These are phyloP conservation scores for Caloenas nicobarica DNA, from an alignment of 2,113 vertebrate genomes.

Conservation along the genomic window DNA sequence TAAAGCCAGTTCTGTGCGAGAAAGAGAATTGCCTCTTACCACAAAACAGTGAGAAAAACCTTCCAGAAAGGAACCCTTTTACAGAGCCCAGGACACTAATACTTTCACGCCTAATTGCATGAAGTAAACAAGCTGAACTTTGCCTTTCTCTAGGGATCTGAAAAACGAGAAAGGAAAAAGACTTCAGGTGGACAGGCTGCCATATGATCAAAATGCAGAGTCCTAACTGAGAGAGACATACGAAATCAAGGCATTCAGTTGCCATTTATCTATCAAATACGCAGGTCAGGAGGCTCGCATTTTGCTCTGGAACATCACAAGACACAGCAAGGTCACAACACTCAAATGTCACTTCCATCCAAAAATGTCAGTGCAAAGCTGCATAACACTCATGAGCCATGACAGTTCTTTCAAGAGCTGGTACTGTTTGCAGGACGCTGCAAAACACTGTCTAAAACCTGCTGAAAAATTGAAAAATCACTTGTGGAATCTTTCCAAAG, in stretches of 20 bases:
- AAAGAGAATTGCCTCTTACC: background rate
- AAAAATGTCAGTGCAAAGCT: constrained; percentile 22
- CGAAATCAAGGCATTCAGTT: constrained; percentile 23
- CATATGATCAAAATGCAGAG: background rate
- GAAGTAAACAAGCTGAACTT: background rate
- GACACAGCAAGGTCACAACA: constrained; percentile 33
- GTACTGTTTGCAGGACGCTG: background rate
- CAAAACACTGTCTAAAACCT: background rate
- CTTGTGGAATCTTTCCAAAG: background rate
- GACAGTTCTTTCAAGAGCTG: constrained; percentile 21
- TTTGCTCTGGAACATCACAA: constrained; percentile 30
- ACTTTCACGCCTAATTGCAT: background rate
- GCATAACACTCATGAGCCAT: background rate
- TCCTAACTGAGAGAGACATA: background rate
- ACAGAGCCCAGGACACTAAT: background rate
- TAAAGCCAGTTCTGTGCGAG: background rate
- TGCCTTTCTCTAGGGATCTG: background rate
- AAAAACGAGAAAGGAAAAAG: background rate
- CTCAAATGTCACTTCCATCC: constrained; percentile 41
- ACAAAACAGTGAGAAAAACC: background rate
- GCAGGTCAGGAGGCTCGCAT: background rate
- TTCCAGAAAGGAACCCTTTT: background rate
- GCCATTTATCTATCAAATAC: background rate
- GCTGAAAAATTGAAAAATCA: background rate
- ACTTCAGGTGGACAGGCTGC: background rate